Conservation (phyloP, 1,140 invertebrate genomes). For the Heliconius hewitsoni region DNA sequence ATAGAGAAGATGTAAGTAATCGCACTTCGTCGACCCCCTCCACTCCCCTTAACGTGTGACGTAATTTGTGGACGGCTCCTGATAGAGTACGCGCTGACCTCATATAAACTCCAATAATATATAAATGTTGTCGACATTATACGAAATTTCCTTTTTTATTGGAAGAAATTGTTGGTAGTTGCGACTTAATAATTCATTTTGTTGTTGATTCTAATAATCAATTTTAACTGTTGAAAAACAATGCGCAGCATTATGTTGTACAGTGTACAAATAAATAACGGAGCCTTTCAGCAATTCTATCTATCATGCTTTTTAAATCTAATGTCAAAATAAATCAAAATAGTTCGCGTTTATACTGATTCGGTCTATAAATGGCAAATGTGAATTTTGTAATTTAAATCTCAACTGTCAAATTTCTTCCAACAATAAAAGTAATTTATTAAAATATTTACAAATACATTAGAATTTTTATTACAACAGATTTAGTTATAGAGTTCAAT, state of each 20-base stretch:
- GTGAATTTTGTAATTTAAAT: neutral
- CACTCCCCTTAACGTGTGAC: too few species aligned
- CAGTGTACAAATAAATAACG: too few species aligned
- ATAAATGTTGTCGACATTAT: slow-evolving; percentile 13
- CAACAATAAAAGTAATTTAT: neutral
- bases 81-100: slow-evolving; percentile 22
- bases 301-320: too few species aligned
- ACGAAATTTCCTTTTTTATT: neutral
- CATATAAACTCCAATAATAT: slow-evolving; percentile 32
- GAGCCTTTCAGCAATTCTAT: too few species aligned
- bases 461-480: slow-evolving; percentile 1
- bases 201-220: too few species aligned
- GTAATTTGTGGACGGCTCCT: too few species aligned
- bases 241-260: too few species aligned
- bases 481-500: slow-evolving; percentile 18
- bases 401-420: neutral
- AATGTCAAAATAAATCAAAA: too few species aligned
- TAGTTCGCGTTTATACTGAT: neutral
- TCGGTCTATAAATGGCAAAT: neutral
- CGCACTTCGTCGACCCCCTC: too few species aligned
- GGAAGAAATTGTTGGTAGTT: neutral
- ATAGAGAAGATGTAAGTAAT: too few species aligned
- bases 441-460: slow-evolving; percentile 23
- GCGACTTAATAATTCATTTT: neutral
- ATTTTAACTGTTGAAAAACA: too few species aligned